phyloP scores from a whole-genome alignment of 2,113 vertebrate species.

The Thryonomys swinderianus region DNA sequence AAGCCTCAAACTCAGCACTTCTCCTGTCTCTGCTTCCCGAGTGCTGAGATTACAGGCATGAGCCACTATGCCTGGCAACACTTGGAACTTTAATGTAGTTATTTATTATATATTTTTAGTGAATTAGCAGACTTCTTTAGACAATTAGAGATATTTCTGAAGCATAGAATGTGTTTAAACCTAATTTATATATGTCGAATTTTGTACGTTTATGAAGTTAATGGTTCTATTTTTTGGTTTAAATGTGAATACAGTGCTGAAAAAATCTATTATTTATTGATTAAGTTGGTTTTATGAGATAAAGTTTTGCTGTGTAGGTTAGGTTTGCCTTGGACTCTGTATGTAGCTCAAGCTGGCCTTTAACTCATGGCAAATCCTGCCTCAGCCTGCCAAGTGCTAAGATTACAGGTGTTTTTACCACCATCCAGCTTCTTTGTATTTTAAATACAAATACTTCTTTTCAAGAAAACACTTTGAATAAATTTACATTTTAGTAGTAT shows the following conservation, averaged over 20 bases:
- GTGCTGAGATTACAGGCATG: too few species aligned
- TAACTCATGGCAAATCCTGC: background rate
- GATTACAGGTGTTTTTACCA: background rate
- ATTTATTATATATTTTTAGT: background rate
- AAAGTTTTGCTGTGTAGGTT: background rate
- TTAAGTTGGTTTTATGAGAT: background rate
- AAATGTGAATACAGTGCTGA: background rate
- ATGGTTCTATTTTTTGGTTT: background rate
- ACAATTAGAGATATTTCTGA: constrained; percentile 33
- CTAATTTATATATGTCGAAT: background rate
- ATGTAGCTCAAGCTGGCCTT: background rate
- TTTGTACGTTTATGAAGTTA: background rate
- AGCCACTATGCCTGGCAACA: too few species aligned
- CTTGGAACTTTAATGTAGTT: background rate
- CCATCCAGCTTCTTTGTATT: background rate
- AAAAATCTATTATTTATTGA: background rate
- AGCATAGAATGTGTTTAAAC: background rate
- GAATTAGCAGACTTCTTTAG: background rate
- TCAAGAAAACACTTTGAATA: background rate
- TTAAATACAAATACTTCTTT: constrained; percentile 14
- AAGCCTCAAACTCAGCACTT: too few species aligned
- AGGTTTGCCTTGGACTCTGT: background rate
- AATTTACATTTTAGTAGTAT: constrained; percentile 1
- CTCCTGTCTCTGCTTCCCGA: too few species aligned
- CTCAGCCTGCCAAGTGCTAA: background rate